Percentiles rank a stretch among this genome's conserved stretches.
These are phyloP conservation scores for Pachymerium ferrugineum DNA, from an alignment of 2,888 invertebrate genomes.

Conservation along the genomic window DNA sequence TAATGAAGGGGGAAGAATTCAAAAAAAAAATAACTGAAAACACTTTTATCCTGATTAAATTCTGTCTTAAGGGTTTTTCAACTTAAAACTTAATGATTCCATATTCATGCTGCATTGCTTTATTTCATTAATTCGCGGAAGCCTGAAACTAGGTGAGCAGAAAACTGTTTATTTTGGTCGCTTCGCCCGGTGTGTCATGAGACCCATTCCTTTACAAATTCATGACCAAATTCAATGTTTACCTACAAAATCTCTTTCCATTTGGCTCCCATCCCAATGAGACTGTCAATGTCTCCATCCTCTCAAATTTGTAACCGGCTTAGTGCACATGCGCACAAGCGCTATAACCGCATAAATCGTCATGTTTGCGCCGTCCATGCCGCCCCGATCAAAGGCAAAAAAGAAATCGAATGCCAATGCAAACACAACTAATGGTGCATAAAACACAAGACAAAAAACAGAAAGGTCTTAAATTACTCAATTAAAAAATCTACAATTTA, in stretches of 20 bases:
- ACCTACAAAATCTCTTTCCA: constrained; percentile 14
- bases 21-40: background rate
- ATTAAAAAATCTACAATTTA: too few relatives aligned
- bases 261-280: constrained; percentile 14
- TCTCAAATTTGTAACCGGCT: constrained; percentile 20
- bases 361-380: background rate
- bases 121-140: background rate
- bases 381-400: background rate
- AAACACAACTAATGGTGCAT: background rate
- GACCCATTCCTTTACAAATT: background rate
- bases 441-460: too few relatives aligned
- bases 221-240: constrained; percentile 11
- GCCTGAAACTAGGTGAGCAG: background rate
- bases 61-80: background rate
- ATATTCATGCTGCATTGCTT: background rate
- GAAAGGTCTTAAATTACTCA: too few relatives aligned
- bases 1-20: background rate
- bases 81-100: constrained; percentile 17
- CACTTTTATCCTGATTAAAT: constrained; percentile 11
- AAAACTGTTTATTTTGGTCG: background rate
- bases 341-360: constrained; percentile 2
- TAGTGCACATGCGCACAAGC: background rate
- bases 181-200: constrained; percentile 7
- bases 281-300: constrained; percentile 23
- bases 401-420: background rate